Evolutionary conservation across 2,113 vertebrate species (phyloP), one percentile per base, ranked within the genome.

Genomic region (Neogale vison): DNA sequence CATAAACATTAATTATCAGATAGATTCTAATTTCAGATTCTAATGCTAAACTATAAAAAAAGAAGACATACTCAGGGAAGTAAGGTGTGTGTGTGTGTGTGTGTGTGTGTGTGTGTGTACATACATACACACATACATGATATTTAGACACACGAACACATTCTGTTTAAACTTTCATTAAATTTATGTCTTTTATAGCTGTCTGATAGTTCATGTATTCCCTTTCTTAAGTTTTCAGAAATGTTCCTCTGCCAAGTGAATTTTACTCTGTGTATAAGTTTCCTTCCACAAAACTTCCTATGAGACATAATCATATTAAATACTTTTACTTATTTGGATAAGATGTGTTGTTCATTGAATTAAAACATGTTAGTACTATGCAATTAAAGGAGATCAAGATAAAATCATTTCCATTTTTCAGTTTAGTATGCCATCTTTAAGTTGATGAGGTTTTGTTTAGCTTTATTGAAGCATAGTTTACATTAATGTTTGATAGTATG

Each of bases 21-120:
- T 80, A 29, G 74, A 94, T 79, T 94, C 26, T 31, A 71, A 87
- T 90, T 86, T 97, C 69, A 95, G 45, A 52, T 52, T 52, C 50
- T 52, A 90, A 83, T 87, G 59, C 31, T 83, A 65, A 93, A 59
- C 45, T 80, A 1, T 67, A 61, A 88, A 88, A 88, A 95, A 93
- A 69, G 14, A 91, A 88, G 45, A 67, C 26, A 87, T 95, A 85
- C 10, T 55, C 21, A 85, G 77, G 24, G 86, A 95, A 88, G 84
- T 96, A 45, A 47, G 20, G 34, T 34, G 18, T 12, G 34, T 90
- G 29, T 92, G 3, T 72, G 3, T 45, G 4, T 88, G 26, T 15
- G 42, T 47, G 29, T 92, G 12, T 69, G 31, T 80, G 3, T 72
- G 3, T 45, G 4, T 88, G 29, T 15, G 45, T 47, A 36, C 14